These are phyloP conservation scores for Machaerirhynchus nigripectus DNA, from an alignment of 2,113 vertebrate species.

Conservation along the genomic window DNA sequence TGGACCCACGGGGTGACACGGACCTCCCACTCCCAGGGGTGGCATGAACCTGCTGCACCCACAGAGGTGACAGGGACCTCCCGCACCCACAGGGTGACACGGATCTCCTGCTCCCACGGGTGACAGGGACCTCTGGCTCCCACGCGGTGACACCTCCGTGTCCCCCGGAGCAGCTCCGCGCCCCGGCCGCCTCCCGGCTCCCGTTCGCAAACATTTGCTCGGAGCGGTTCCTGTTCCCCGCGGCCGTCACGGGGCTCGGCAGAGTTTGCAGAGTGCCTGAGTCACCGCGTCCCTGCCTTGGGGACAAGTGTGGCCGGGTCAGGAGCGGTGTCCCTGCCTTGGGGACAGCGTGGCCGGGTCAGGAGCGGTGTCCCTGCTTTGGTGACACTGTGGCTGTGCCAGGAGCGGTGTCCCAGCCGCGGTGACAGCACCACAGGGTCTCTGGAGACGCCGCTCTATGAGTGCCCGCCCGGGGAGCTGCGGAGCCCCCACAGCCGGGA, in stretches of 20 bases:
- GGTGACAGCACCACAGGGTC: not conserved
- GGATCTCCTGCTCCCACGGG: no score
- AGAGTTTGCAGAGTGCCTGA: slow-evolving; percentile 18
- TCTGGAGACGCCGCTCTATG: not conserved
- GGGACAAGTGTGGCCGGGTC: accelerated
- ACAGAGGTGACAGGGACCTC: not conserved
- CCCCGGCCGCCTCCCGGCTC: not conserved
- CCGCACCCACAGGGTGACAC: not conserved
- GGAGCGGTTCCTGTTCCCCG: slow-evolving; percentile 42
- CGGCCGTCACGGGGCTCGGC: not conserved
- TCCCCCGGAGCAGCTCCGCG: not conserved
- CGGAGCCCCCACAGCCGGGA: not conserved
- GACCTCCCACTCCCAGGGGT: accelerated
- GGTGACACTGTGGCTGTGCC: not conserved
- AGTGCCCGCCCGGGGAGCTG: not conserved
- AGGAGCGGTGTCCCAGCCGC: accelerated
- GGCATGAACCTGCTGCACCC: not conserved
- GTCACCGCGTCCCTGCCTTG: not conserved
- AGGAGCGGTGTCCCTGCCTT: not conserved
- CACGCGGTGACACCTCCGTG: not conserved
- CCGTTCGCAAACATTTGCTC: not conserved
- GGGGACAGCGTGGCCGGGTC: not conserved
- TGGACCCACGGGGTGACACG: accelerated
- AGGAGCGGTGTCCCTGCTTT: accelerated
- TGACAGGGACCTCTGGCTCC: not conserved